Conservation (phyloP, 2,113 vertebrate genomes). For the Ophthalmolycus amberensis region DNA sequence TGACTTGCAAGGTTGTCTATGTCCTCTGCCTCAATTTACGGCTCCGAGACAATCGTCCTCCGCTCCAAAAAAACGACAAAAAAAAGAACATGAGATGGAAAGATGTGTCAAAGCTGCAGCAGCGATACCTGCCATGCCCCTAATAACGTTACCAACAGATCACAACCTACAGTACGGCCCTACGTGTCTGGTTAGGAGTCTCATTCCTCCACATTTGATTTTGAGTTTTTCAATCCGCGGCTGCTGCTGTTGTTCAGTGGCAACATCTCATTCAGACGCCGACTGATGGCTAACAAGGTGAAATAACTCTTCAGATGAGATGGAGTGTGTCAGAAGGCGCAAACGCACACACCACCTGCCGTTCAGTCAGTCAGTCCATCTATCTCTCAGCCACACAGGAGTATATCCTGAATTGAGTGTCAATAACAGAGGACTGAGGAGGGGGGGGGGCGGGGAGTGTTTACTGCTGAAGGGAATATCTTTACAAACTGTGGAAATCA, state of each 20-base stretch:
- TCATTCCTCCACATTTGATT: conserved; percentile 55
- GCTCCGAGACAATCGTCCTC: not conserved
- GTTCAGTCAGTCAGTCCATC: conserved; percentile 45
- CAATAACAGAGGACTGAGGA: conserved; percentile 61
- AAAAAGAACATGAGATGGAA: not conserved
- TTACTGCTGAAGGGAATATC: conserved; percentile 74
- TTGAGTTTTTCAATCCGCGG: conserved; percentile 51
- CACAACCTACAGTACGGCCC: conserved; percentile 16
- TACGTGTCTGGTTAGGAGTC: conserved; percentile 18
- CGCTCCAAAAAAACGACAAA: not conserved
- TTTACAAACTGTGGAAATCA: conserved; percentile 74
- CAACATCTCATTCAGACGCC: conserved; percentile 70
- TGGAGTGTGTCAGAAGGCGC: conserved; percentile 59
- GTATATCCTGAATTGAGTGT: conserved; percentile 55
- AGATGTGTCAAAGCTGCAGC: not conserved
- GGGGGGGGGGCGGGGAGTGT: conserved; percentile 47
- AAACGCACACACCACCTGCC: conserved; percentile 53
- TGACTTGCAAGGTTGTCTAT: not conserved
- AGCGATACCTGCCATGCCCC: not conserved
- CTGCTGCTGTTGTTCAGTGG: conserved; percentile 31
- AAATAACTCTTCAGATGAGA: conserved; percentile 72
- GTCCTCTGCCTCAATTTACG: not conserved
- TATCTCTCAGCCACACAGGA: conserved; percentile 20
- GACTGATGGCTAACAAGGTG: conserved; percentile 74
- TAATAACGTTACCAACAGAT: conserved; percentile 24